phyloP scores from a whole-genome alignment of 2,888 invertebrate species.

The Tridacna crocea region DNA sequence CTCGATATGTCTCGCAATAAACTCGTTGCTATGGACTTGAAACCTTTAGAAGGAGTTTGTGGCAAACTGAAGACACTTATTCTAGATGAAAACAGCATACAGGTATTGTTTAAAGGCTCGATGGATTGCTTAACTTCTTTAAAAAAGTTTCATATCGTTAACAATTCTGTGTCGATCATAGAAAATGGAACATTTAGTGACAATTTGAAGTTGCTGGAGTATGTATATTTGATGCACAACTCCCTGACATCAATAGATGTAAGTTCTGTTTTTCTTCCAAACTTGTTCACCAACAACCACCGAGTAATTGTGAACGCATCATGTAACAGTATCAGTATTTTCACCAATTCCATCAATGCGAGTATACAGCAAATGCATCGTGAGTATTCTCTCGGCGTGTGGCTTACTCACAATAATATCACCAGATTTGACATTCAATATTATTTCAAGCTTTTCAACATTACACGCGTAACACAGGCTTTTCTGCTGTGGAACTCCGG shows the following conservation, averaged over 20 bases:
- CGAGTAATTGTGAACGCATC: constrained; percentile 21
- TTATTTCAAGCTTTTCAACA: constrained; percentile 32
- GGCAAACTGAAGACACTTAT: constrained; percentile 7
- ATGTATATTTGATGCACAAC: constrained; percentile 36
- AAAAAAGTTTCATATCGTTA: constrained; percentile 6
- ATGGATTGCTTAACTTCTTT: constrained; percentile 43
- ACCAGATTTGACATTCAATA: constrained; percentile 19
- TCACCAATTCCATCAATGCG: constrained; percentile 42
- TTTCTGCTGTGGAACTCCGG: constrained; percentile 23
- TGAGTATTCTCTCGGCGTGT: neutral
- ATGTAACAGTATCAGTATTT: constrained; percentile 25
- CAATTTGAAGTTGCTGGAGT: constrained; percentile 11
- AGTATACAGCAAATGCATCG: constrained; percentile 13
- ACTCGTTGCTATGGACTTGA: constrained; percentile 21
- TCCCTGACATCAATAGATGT: constrained; percentile 30
- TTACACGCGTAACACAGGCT: constrained; percentile 9
- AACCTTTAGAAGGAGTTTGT: constrained; percentile 22
- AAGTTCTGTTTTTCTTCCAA: constrained; percentile 22
- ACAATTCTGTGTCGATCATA: constrained; percentile 34
- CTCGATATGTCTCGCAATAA: constrained; percentile 40
- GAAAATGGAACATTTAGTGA: constrained; percentile 44
- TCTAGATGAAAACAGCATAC: constrained; percentile 39
- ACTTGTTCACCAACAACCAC: neutral
- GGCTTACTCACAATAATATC: constrained; percentile 38
- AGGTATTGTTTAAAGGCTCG: constrained; percentile 13